Percentiles rank a stretch among this genome's conserved stretches.
phyloP scores from a whole-genome alignment of 2,113 vertebrate genomes.

The Tachysurus vachellii region DNA sequence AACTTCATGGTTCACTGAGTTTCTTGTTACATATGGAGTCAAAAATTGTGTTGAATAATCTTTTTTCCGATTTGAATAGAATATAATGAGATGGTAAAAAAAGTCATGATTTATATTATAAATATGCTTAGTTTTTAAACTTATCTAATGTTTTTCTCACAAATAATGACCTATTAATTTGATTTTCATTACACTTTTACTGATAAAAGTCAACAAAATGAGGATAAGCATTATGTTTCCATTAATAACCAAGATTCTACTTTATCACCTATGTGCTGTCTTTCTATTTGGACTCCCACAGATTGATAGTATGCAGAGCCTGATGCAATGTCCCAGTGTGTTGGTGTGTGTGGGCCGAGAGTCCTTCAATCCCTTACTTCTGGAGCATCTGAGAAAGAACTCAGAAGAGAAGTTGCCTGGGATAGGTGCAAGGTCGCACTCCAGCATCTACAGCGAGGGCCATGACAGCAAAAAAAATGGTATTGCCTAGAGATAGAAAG shows the following conservation, averaged over 20 bases:
- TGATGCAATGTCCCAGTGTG: slow-evolving; percentile 77
- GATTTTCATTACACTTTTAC: neutral
- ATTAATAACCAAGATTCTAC: neutral
- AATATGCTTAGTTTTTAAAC: neutral
- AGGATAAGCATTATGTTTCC: neutral
- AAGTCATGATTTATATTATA: neutral
- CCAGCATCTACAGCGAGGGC: slow-evolving; percentile 62
- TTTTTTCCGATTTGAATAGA: neutral
- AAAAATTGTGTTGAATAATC: neutral
- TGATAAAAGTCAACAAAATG: neutral
- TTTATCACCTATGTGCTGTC: neutral
- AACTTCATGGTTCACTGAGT: neutral
- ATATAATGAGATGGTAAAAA: neutral
- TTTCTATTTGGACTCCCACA: slow-evolving; percentile 54
- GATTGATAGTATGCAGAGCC: slow-evolving; percentile 85
- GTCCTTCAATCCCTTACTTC: slow-evolving; percentile 74
- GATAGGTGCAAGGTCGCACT: slow-evolving; percentile 63
- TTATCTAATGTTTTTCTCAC: neutral
- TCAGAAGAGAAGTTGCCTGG: slow-evolving; percentile 74
- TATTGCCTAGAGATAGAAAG: neutral
- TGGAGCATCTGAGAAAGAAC: slow-evolving; percentile 72
- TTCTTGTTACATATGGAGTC: neutral
- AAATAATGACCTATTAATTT: neutral
- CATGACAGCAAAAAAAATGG: slow-evolving; percentile 71
- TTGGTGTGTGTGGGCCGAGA: slow-evolving; percentile 86